Conservation (phyloP, 2,113 vertebrate genomes). For the Cinclus mexicanus region DNA sequence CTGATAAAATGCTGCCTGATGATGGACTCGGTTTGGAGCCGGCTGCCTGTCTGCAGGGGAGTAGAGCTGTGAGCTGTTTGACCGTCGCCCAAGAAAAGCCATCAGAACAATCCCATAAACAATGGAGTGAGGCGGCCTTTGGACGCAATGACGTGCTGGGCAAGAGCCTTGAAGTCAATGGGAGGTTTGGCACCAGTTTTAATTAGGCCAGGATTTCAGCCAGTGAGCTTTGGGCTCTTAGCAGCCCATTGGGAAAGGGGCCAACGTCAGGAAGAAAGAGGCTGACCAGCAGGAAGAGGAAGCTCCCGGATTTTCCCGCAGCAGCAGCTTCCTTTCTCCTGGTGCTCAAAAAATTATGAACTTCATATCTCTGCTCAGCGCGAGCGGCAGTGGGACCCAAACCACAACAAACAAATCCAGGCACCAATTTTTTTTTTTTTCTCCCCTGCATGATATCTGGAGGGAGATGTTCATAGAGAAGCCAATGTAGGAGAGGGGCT, state of each 20-base stretch:
- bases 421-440: neutral
- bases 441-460: neutral
- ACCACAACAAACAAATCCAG: neutral
- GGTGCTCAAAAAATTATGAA: neutral
- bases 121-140: neutral
- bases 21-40: neutral
- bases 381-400: rapidly evolving
- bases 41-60: neutral
- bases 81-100: neutral
- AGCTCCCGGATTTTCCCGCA: neutral
- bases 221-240: slow-evolving; percentile 35
- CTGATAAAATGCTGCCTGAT: neutral
- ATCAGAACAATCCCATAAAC: neutral
- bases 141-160: neutral
- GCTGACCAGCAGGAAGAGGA: slow-evolving; percentile 55
- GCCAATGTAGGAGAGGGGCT: neutral
- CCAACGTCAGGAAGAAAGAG: neutral
- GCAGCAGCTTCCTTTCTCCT: neutral
- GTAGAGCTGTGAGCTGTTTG: neutral
- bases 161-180: slow-evolving; percentile 20
- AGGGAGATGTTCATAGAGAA: neutral
- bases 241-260: slow-evolving; percentile 28
- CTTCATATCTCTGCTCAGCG: rapidly evolving
- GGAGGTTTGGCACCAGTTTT: slow-evolving; percentile 38
- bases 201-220: slow-evolving; percentile 63